phyloP scores from a whole-genome alignment of 2,888 invertebrate genomes.

The Zonitis immaculata region DNA sequence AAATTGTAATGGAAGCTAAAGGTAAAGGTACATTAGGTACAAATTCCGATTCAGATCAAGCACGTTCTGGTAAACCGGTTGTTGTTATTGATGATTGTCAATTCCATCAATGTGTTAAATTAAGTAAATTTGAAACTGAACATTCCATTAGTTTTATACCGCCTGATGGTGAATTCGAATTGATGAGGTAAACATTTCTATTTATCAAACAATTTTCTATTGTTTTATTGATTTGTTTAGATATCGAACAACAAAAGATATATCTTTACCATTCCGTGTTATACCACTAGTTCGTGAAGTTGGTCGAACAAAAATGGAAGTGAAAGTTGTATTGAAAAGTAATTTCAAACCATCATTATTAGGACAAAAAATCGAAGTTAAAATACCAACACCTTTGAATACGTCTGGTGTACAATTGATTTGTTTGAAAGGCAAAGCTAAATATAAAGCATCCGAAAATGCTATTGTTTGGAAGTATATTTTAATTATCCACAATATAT shows the following conservation, averaged over 20 bases:
- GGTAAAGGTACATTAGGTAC: constrained; percentile 69
- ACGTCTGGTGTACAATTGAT: constrained; percentile 98
- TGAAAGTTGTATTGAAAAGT: constrained; percentile 97
- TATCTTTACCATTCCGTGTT: constrained; percentile 98
- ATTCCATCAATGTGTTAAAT: constrained; percentile 99
- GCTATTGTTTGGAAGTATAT: constrained; percentile 97
- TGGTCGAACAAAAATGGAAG: constrained; percentile 99
- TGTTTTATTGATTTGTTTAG: constrained; percentile 50
- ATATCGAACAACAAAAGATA: constrained; percentile 99
- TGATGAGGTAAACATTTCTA: constrained; percentile 78
- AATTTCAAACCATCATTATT: constrained; percentile 97
- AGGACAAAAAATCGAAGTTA: constrained; percentile 99
- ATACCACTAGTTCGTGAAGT: constrained; percentile 98
- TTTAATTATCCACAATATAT: neutral
- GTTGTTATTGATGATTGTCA: constrained; percentile 99
- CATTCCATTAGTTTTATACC: constrained; percentile 99
- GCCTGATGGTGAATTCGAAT: constrained; percentile 98
- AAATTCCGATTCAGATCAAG: constrained; percentile 65
- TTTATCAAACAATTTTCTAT: constrained; percentile 3
- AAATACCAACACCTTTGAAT: constrained; percentile 97
- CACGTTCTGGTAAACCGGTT: constrained; percentile 92
- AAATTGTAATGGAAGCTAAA: constrained; percentile 96
- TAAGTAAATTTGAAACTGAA: constrained; percentile 99
- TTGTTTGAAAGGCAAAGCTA: constrained; percentile 98
- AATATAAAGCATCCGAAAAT: constrained; percentile 99